Evolutionary conservation across 2,888 invertebrate species (phyloP), one percentile per base, ranked within the genome.

Genomic region (Lordiphosa andalusiaca): DNA sequence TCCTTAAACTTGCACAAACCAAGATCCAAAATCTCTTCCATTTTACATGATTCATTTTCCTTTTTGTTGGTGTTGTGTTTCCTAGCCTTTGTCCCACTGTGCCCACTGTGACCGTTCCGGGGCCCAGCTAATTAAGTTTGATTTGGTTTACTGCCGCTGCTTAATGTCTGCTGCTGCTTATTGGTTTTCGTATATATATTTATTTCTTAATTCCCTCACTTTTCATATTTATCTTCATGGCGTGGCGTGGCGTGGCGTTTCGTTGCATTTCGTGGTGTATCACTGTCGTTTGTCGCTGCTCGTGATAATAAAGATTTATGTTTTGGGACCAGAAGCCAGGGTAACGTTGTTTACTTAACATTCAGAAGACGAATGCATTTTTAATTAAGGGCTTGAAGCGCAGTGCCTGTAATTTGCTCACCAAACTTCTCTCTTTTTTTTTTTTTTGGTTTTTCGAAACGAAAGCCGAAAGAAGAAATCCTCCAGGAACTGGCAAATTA

Each of bases 241-340:
- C 49, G 44, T 44, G 55, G 51, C 35, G 9, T 47, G 55, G 30
- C 33, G 37, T 56, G 67, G 51, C 48, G 42, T 44, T 57, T 51
- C 35, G 9, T 47, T 57, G 30, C 30, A 30, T 48, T 36, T 39
- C 30, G 33, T 35, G 65, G 64, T 75, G 53, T 67, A 67, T 80
- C 68, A 70, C 63, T 76, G 71, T 74, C 82, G 67, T 81, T 75
- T 70, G 76, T 76, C 67, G 69, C 59, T 73, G 36, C 37, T 51
- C 44, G 52, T 57, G 81, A 73, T 83, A 78, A 73, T 78, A 69
- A 76, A 83, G 83, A 78, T 83, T 76, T 80, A 78, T 78, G 73
- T 40, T 67, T 58, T 47, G 36, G 21, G 25, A 33, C 54, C 75
- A 70, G 67, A 53, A 74, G 75, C 69, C 30, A n/a, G 30, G 30